Base-by-base conservation (phyloP, 1,140 invertebrate genomes). In the Subanguina moxae region DNA sequence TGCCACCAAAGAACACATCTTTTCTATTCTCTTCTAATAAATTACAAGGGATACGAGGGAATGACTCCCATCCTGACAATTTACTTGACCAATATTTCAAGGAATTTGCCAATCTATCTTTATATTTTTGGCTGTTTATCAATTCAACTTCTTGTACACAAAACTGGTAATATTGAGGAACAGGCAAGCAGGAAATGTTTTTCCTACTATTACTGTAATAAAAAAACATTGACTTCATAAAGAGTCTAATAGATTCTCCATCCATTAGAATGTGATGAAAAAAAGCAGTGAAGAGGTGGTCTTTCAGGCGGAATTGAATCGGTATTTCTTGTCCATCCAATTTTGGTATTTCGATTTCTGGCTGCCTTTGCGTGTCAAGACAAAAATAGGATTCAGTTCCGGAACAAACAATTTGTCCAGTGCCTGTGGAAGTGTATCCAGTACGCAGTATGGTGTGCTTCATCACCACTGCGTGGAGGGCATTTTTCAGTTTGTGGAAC, bases 211-310 rank as follows among this genome's bases (percentile, higher is more conserved):
- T 45, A 11, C n/a, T 25, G 48, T 19, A 25, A 19, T 52, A 21
- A 19, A 19, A 3, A 5, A 21, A 25, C 3, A 52, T 19, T 25
- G 48, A 3, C 23, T 52, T 25, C 23, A 52, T 19, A 25, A 52
- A 52, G 3, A 52, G n/a, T 25, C 48, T 3, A 52, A 52, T 52
- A 5, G 48, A 52, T 15, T 15, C 3, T 25, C 48, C 48, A 25
- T 52, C 48, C 1, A 52, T 52, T 8, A 52, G 15, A 52, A 52
- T 52, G 48, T 52, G 48, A 15, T 52, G 48, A 25, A 52, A 52
- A 21, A 1, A 19, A 21, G 48, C 48, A 25, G 48, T 52, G 15
- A 52, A 52, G 17, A 52, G n/a, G 15, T 3, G 1, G 48, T 15
- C 23, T 52, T 3, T 15, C 48, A 52, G 23, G n/a, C 23, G n/a